These are phyloP conservation scores for Phalacrocorax carbo DNA, from an alignment of 2,113 vertebrate species.

Conservation along the genomic window DNA sequence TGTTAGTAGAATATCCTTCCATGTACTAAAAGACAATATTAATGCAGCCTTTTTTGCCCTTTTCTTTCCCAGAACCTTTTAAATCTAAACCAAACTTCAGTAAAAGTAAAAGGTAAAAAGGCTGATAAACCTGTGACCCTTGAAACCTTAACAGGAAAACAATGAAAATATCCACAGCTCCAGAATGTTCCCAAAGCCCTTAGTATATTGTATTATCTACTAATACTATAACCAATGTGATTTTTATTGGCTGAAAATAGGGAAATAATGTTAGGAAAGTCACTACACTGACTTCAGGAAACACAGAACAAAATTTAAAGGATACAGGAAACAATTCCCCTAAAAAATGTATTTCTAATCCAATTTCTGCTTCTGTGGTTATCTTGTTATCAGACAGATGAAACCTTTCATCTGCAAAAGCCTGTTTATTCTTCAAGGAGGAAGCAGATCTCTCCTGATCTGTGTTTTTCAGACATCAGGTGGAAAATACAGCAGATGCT, in stretches of 20 bases:
- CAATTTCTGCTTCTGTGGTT: neutral
- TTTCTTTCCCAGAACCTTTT: neutral
- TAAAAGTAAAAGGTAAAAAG: neutral
- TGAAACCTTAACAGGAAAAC: neutral
- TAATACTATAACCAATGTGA: neutral
- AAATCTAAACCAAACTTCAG: neutral
- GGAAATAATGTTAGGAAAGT: neutral
- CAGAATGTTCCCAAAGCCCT: neutral
- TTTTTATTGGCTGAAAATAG: neutral
- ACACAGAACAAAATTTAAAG: neutral
- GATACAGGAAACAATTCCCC: neutral
- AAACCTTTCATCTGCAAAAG: neutral
- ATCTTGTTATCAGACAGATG: neutral
- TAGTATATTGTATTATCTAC: neutral
- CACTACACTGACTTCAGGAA: neutral
- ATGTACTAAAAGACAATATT: neutral
- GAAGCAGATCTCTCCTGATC: neutral
- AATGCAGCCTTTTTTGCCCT: neutral
- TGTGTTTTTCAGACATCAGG: neutral
- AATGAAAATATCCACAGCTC: neutral
- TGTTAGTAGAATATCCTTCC: neutral
- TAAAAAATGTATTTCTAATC: conserved; percentile 12
- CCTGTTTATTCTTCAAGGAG: neutral
- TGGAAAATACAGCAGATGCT: neutral
- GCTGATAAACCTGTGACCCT: neutral